Evolutionary conservation across 2,113 vertebrate genomes (phyloP).

Genomic region (Sphyrna mokarran): DNA sequence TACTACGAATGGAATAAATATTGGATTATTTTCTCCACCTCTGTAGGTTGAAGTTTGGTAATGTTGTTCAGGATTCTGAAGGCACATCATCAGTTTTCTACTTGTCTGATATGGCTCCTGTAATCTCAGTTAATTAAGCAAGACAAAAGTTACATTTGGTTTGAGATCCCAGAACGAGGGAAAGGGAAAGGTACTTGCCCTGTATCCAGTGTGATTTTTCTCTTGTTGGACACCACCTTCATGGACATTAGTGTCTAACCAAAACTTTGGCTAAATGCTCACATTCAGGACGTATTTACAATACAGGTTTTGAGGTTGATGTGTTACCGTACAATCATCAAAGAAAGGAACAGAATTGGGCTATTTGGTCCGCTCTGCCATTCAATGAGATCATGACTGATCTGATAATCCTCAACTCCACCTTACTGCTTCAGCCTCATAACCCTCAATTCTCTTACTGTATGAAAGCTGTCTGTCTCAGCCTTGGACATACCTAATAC

Average conservation of each 20-base stretch:
- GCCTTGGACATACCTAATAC: too few species aligned
- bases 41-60: not conserved
- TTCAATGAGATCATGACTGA: too few species aligned
- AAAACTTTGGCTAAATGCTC: not conserved
- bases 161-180: not conserved
- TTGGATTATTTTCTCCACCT: not conserved
- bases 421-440: too few species aligned
- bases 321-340: not conserved
- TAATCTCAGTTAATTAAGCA: not conserved
- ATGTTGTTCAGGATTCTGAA: not conserved
- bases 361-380: too few species aligned
- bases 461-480: too few species aligned
- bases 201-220: not conserved
- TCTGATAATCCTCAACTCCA: too few species aligned
- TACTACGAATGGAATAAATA: not conserved
- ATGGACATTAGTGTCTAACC: not conserved
- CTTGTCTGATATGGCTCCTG: not conserved
- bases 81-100: not conserved
- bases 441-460: too few species aligned
- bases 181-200: not conserved
- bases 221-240: not conserved
- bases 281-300: not conserved
- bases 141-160: not conserved
- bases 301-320: too few species aligned
- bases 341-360: too few species aligned